These are phyloP conservation scores for Hydriomena furcata DNA, from an alignment of 2,888 invertebrate species.

Conservation along the genomic window DNA sequence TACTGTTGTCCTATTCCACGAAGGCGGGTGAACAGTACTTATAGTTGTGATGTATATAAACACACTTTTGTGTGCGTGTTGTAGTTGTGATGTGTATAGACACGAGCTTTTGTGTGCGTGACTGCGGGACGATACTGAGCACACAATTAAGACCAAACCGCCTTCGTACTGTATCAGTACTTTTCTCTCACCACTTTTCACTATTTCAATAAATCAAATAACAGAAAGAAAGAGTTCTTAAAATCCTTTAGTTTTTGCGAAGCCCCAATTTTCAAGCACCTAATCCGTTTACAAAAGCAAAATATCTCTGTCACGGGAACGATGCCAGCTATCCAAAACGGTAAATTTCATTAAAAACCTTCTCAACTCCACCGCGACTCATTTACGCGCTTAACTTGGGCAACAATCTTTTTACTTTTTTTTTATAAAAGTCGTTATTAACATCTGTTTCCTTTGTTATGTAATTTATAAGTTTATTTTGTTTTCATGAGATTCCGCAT, in stretches of 20 bases:
- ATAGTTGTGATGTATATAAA: too few species aligned
- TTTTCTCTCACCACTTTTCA: too few species aligned
- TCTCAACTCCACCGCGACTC: conserved; percentile 41
- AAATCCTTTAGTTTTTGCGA: background rate
- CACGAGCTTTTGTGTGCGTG: too few species aligned
- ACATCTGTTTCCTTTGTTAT: conserved; percentile 50
- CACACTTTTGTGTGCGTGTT: too few species aligned
- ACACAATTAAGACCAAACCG: too few species aligned
- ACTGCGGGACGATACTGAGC: too few species aligned
- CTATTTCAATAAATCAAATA: too few species aligned
- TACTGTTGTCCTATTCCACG: too few species aligned
- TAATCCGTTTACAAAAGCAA: conserved; percentile 5
- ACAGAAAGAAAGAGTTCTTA: too few species aligned
- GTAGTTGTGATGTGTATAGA: too few species aligned
- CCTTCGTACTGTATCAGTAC: too few species aligned
- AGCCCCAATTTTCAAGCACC: conserved; percentile 3
- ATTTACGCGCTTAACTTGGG: conserved; percentile 54
- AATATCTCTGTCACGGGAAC: conserved; percentile 1
- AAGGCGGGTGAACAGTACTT: too few species aligned
- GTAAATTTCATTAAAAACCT: conserved; percentile 31
- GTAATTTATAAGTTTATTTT: conserved; percentile 40
- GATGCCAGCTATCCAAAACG: conserved; percentile 20
- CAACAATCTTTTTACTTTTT: conserved; percentile 45
- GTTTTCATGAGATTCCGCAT: conserved; percentile 33
- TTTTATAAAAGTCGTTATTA: conserved; percentile 52